These are phyloP conservation scores for Drosophila heteroneura DNA, from an alignment of 2,888 invertebrate species.

Conservation along the genomic window DNA sequence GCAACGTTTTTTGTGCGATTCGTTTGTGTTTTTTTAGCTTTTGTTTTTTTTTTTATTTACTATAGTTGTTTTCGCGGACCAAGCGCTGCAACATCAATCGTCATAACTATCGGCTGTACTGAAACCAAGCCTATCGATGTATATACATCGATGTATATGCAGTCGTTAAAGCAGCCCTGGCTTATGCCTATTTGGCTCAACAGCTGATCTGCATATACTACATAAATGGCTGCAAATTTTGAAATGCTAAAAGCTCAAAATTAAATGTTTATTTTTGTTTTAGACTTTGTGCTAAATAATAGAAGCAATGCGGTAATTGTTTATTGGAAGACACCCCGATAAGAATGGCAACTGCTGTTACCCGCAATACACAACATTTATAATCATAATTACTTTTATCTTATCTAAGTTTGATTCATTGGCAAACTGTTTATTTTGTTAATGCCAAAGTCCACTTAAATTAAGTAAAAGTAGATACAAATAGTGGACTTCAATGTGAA, in stretches of 20 bases:
- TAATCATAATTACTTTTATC: slow-evolving; percentile 34
- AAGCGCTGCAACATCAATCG: slow-evolving; percentile 23
- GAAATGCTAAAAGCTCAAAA: neutral
- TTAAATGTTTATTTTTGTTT: neutral
- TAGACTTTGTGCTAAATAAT: neutral
- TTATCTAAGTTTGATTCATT: slow-evolving; percentile 41
- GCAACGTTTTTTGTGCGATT: slow-evolving; percentile 62
- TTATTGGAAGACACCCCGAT: slow-evolving; percentile 42
- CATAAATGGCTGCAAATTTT: slow-evolving; percentile 12
- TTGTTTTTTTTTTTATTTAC: slow-evolving; percentile 36
- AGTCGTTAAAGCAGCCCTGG: slow-evolving; percentile 23
- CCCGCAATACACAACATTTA: neutral
- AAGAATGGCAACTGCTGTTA: slow-evolving; percentile 10
- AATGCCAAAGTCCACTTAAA: slow-evolving; percentile 32
- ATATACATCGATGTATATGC: neutral
- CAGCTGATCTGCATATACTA: slow-evolving; percentile 17
- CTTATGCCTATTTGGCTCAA: slow-evolving; percentile 14
- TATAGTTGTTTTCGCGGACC: slow-evolving; percentile 48
- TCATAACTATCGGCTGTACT: slow-evolving; percentile 2
- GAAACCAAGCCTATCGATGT: slow-evolving; percentile 17
- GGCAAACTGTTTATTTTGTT: slow-evolving; percentile 14
- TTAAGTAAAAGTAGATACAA: neutral
- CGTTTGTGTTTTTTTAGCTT: slow-evolving; percentile 22
- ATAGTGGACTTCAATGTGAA: slow-evolving; percentile 2
- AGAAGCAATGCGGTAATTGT: slow-evolving; percentile 15